Evolutionary conservation across 2,113 vertebrate species (phyloP), one percentile per base, ranked within the genome.

Genomic region (Cyphomyrus discorhynchus): DNA sequence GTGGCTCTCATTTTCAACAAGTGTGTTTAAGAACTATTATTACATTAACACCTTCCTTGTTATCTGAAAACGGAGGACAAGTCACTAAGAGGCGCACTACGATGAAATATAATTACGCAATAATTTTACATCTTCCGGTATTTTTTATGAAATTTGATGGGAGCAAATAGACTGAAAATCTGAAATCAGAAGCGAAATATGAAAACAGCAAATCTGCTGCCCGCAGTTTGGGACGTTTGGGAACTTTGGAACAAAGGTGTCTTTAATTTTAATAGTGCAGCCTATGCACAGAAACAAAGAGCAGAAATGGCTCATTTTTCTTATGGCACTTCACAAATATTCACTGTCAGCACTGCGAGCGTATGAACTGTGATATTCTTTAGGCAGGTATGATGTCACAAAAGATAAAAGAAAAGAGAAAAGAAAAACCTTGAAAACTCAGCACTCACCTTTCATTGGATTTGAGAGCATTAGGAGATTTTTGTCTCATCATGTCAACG

Each of bases 401-500:
- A 50, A 77, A 56, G 15, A 45, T 9, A 84, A 58, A 62, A 82
- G 58, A 39, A 35, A 50, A 52, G 27, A 31, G 31, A 52, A 46
- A 58, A 9, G 39, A 4, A 27, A 58, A 58, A 53, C 31, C 27
- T 21, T 15, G 49, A 58, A 56, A 56, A 42, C 47, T 39, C 70
- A 52, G 27, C 66, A 21, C 10, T 53, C 85, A 88, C 86, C 86
- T 62, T 88, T 88, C 31, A 88, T 21, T 58, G 86, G 86, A 88
- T 88, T 88, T 88, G 62, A 83, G 21, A 53, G 88, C 0, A 21
- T 84, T 84, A 31, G 17, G 39, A 58, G 77, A 53, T 82, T 89
- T 91, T 88, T 89, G 52, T 90, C 53, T 90, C 84, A 53, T 80
- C 92, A 93, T 92, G 90, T 92, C 90, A 88, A 89, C 88, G 90